Evolutionary conservation across 2,888 invertebrate genomes (phyloP).

Genomic region (Tachystola acroxantha): DNA sequence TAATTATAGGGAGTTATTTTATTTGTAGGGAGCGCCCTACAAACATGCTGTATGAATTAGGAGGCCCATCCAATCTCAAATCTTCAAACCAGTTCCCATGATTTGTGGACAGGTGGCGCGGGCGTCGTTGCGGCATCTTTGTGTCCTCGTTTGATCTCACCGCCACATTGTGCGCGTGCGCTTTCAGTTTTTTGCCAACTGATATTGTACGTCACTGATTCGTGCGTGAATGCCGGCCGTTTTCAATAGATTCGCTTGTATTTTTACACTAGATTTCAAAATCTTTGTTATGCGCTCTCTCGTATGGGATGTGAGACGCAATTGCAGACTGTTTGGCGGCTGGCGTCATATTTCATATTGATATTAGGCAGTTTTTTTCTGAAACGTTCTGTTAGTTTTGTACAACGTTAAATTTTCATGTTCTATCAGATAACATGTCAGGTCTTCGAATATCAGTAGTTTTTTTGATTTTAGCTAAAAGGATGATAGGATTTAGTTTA

Average conservation of each 20-base stretch:
- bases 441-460: too few species aligned
- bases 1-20: too few species aligned
- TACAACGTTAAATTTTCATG: too few species aligned
- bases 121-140: constrained; percentile 63
- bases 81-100: constrained; percentile 60
- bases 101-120: constrained; percentile 72
- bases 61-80: constrained; percentile 10
- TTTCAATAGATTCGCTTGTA: constrained; percentile 35
- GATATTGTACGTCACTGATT: constrained; percentile 42
- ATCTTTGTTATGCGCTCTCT: constrained; percentile 11
- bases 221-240: constrained; percentile 43
- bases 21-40: too few species aligned
- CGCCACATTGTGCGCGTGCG: constrained; percentile 66
- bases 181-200: constrained; percentile 51
- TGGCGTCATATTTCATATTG: constrained; percentile 23
- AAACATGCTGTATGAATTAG: constrained; percentile 9
- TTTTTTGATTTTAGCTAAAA: too few species aligned
- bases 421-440: too few species aligned
- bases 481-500: too few species aligned
- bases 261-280: constrained; percentile 22
- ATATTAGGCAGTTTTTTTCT: too few species aligned
- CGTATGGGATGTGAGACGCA: background rate
- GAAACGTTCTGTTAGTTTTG: too few species aligned
- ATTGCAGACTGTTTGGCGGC: constrained; percentile 22
- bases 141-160: constrained; percentile 54